These are phyloP conservation scores for Otolemur garnettii DNA, from an alignment of 2,113 vertebrate genomes.

Conservation along the genomic window DNA sequence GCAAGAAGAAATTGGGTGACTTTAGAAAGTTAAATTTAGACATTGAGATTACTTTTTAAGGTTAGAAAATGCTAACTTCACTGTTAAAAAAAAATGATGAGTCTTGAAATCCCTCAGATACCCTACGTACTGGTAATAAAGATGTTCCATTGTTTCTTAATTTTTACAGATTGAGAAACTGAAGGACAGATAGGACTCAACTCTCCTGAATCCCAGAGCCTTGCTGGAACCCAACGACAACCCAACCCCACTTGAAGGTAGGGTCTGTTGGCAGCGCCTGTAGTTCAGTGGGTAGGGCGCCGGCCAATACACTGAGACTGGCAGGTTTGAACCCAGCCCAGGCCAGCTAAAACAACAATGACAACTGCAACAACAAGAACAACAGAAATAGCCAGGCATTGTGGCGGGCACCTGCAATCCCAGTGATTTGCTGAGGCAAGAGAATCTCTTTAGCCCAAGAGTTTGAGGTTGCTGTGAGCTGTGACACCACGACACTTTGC, in stretches of 20 bases:
- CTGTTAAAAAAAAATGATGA: slow-evolving; percentile 14
- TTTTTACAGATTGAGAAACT: slow-evolving; percentile 10
- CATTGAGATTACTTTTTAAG: not conserved
- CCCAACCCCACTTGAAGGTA: not conserved
- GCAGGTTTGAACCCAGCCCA: too few relatives aligned
- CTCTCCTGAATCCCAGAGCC: not conserved
- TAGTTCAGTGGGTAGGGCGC: too few relatives aligned
- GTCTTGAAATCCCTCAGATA: slow-evolving; percentile 1
- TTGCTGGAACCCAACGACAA: not conserved
- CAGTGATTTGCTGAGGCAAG: too few relatives aligned
- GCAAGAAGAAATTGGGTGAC: not conserved
- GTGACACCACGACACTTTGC: too few relatives aligned
- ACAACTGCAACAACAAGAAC: too few relatives aligned
- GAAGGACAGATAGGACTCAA: not conserved
- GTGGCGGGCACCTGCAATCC: too few relatives aligned
- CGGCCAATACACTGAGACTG: too few relatives aligned
- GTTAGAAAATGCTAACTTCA: slow-evolving; percentile 3
- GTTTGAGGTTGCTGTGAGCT: too few relatives aligned
- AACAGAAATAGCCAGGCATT: too few relatives aligned
- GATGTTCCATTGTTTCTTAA: not conserved
- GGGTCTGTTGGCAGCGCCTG: not conserved
- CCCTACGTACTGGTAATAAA: not conserved
- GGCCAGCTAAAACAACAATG: too few relatives aligned
- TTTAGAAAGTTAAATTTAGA: slow-evolving; percentile 26
- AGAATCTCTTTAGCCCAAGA: too few relatives aligned